Conservation (phyloP, 2,113 vertebrate species). For the Dasypus novemcinctus region DNA sequence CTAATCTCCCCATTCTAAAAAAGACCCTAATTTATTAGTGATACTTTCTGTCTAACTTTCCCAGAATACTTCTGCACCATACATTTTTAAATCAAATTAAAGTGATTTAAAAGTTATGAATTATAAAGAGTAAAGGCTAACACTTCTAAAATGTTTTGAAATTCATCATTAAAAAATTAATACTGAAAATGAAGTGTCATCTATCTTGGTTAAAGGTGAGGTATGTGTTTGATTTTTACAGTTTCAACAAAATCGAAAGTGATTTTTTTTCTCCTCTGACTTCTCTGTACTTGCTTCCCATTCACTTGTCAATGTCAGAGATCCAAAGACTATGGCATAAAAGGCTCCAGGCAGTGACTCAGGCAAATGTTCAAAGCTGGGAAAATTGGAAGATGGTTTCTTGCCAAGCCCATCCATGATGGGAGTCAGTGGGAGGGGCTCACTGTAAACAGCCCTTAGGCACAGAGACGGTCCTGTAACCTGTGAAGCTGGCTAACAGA, state of each 20-base stretch:
- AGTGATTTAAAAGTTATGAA: neutral
- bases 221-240: neutral
- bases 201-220: neutral
- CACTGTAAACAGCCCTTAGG: neutral
- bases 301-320: neutral
- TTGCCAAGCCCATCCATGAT: neutral
- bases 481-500: rapidly evolving
- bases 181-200: neutral
- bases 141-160: neutral
- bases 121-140: neutral
- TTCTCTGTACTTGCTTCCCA: neutral
- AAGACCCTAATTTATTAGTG: neutral
- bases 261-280: neutral
- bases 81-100: neutral
- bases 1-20: neutral
- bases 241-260: neutral
- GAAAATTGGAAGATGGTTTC: neutral
- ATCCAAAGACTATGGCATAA: neutral
- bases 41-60: neutral
- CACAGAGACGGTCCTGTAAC: neutral
- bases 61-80: neutral
- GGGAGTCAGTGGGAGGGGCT: neutral
- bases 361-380: neutral
- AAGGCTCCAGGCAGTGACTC: neutral
- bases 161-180: neutral